These are phyloP conservation scores for Trypoxylus dichotomus DNA, from an alignment of 1,140 invertebrate genomes.

Conservation along the genomic window DNA sequence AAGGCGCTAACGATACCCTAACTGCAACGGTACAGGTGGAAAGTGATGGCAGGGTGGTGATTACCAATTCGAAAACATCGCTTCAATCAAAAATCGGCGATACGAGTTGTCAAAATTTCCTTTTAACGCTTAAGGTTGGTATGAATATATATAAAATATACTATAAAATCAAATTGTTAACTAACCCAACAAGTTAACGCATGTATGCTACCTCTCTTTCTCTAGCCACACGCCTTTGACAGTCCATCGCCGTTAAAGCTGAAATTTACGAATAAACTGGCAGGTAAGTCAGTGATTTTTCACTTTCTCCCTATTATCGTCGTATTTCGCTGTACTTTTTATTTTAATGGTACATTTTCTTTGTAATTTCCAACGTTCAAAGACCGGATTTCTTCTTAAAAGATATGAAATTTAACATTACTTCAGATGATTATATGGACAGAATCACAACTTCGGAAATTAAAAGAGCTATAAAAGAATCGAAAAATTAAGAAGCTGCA, in stretches of 20 bases:
- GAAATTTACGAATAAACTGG: not conserved
- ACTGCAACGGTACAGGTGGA: not conserved
- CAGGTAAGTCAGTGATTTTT: too few species aligned
- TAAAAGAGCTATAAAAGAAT: too few species aligned
- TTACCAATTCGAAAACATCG: not conserved
- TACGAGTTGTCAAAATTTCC: not conserved
- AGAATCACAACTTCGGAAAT: too few species aligned
- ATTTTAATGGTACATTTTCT: too few species aligned
- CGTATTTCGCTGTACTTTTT: too few species aligned
- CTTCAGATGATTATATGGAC: too few species aligned
- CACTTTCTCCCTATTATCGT: too few species aligned
- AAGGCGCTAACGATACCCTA: not conserved
- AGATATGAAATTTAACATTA: too few species aligned
- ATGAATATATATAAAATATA: too few species aligned
- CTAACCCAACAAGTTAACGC: not conserved
- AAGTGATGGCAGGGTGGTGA: not conserved
- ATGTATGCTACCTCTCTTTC: not conserved
- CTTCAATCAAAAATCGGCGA: not conserved
- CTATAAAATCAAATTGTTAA: not conserved
- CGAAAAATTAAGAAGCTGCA: too few species aligned
- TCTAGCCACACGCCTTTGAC: not conserved
- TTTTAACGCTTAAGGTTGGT: not conserved
- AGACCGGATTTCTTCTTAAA: too few species aligned
- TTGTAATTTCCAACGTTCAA: too few species aligned
- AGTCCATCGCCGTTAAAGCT: not conserved